Evolutionary conservation across 92 coral and sea anemone genomes (phyloP).

Genomic region (Muricea muricata): DNA sequence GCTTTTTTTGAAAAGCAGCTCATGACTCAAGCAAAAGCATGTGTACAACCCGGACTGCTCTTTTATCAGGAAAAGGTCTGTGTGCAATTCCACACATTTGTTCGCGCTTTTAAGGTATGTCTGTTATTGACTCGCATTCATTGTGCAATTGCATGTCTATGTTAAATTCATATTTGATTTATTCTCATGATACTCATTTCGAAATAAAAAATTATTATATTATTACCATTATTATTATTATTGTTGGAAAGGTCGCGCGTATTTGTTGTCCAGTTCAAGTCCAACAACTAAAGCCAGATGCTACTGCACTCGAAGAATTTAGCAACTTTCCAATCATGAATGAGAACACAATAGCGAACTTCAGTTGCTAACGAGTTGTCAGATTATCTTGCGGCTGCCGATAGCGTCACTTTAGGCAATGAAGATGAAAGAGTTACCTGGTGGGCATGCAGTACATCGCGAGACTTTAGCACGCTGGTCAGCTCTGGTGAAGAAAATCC

Average conservation of each 20-base stretch:
- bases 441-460: constrained; percentile 44
- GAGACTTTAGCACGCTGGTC: constrained; percentile 63
- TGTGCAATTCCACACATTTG: constrained; percentile 34
- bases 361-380: constrained; percentile 49
- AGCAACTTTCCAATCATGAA: constrained; percentile 47
- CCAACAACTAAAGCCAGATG: constrained; percentile 35
- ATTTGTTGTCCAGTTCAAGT: constrained; percentile 58
- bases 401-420: constrained; percentile 48
- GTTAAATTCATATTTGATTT: background rate
- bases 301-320: constrained; percentile 59
- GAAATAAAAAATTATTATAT: background rate
- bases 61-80: constrained; percentile 48
- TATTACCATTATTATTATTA: background rate
- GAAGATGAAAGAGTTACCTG: constrained; percentile 49
- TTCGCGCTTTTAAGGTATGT: constrained; percentile 52
- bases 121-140: background rate
- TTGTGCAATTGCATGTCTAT: background rate
- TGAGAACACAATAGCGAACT: constrained; percentile 42
- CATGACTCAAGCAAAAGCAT: constrained; percentile 48
- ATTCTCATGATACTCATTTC: background rate
- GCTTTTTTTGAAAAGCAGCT: constrained; percentile 46
- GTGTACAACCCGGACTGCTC: constrained; percentile 50
- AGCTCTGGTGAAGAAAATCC: constrained; percentile 42
- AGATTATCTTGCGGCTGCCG: constrained; percentile 57
- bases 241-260: constrained; percentile 14